Conservation (phyloP, 2,797 vertebrate species). For the Trachurus trachurus region DNA sequence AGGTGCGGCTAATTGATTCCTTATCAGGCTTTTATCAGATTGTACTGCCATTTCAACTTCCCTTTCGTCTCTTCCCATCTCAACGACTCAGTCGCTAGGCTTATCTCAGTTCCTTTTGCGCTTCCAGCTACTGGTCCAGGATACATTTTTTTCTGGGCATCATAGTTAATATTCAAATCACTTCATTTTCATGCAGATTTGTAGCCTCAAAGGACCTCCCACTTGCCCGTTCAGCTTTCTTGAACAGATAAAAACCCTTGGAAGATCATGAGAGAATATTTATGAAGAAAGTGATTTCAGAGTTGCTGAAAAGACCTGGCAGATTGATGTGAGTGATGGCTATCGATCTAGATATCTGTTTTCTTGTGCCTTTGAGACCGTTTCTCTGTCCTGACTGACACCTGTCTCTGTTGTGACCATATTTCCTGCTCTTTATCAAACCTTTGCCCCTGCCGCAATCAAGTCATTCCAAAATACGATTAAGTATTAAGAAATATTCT, state of each 20-base stretch:
- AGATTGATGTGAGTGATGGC: constrained; percentile 46
- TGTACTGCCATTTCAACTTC: constrained; percentile 50
- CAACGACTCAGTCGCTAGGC: background rate
- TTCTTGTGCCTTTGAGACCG: constrained; percentile 10
- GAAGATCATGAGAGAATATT: constrained; percentile 66
- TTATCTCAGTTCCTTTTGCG: constrained; percentile 47
- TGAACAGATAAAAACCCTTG: constrained; percentile 60
- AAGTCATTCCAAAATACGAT: background rate
- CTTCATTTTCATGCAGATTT: constrained; percentile 53
- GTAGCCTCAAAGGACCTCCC: constrained; percentile 60
- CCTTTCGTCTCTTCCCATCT: constrained; percentile 44
- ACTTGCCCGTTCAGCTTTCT: constrained; percentile 55
- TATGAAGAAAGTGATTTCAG: constrained; percentile 65
- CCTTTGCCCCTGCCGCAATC: background rate
- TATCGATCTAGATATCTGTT: constrained; percentile 21
- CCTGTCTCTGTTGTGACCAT: background rate
- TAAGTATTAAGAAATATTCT: background rate
- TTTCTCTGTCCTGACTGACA: constrained; percentile 1
- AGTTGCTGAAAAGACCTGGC: constrained; percentile 51
- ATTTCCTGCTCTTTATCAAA: constrained; percentile 1
- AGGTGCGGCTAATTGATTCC: constrained; percentile 72
- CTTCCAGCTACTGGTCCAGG: constrained; percentile 32
- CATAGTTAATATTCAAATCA: constrained; percentile 74
- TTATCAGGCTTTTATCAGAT: constrained; percentile 70
- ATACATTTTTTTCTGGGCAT: constrained; percentile 50